These are phyloP conservation scores for Adelphocoris suturalis DNA, from an alignment of 2,888 invertebrate species.

Conservation along the genomic window DNA sequence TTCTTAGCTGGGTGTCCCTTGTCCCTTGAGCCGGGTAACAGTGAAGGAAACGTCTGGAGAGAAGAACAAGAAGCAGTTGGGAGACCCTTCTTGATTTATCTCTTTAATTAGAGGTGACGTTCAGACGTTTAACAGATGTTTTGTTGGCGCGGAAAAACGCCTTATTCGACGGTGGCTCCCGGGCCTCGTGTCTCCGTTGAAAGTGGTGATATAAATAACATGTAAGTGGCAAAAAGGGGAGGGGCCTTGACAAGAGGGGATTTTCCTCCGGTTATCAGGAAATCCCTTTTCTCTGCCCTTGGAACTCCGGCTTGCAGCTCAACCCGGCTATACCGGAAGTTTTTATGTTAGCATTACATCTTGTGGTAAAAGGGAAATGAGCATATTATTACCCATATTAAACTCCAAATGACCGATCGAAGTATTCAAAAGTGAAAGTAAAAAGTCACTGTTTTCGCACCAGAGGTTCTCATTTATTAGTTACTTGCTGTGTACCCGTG, in stretches of 20 bases:
- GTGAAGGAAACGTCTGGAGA: conserved; percentile 21
- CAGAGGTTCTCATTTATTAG: no score
- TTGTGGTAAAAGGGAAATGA: no score
- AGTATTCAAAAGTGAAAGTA: no score
- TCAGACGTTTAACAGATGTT: conserved; percentile 61
- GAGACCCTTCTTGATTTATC: conserved; percentile 51
- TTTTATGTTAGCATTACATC: no score
- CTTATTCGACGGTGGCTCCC: background rate
- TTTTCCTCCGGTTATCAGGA: background rate
- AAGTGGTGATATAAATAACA: conserved; percentile 65
- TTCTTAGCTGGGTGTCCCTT: background rate
- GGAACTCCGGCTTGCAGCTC: background rate
- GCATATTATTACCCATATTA: no score
- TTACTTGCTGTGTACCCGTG: no score
- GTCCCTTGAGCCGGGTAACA: background rate
- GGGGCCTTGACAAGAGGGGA: conserved; percentile 20
- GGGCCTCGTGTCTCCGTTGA: background rate
- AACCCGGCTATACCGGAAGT: no score
- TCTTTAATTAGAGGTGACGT: conserved; percentile 65
- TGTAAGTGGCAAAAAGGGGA: conserved; percentile 41
- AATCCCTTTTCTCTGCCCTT: background rate
- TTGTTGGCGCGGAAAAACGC: conserved; percentile 49
- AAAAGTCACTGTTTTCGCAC: no score
- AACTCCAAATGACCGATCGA: no score
- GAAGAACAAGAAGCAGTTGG: conserved; percentile 4